These are phyloP conservation scores for Lepidocyrtoides sp. DNA, from an alignment of 2,888 invertebrate genomes.

Conservation along the genomic window DNA sequence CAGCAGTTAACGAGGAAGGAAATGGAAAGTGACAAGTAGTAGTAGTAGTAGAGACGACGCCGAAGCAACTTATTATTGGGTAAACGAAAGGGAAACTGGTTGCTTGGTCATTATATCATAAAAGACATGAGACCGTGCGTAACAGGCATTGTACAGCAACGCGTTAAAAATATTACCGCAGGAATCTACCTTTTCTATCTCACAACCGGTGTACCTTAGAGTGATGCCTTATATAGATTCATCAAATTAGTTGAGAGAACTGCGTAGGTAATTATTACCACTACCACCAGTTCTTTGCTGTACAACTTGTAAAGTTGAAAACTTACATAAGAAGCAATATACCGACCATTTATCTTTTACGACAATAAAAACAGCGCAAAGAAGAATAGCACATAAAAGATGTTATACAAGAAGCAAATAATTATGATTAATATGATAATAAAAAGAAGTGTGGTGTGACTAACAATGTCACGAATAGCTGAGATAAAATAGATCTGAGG, in stretches of 20 bases:
- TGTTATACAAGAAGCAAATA: slow-evolving; percentile 27
- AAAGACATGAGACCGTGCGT: slow-evolving; percentile 5
- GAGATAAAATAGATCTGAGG: slow-evolving; percentile 21
- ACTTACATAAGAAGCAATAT: neutral
- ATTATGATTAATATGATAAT: neutral
- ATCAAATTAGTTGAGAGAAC: neutral
- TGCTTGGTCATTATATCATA: neutral
- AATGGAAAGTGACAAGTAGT: slow-evolving; percentile 75
- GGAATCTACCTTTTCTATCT: neutral
- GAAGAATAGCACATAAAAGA: neutral
- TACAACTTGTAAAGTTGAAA: neutral
- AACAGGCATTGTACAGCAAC: neutral
- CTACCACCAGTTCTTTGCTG: neutral
- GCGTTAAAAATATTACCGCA: neutral
- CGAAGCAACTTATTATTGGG: slow-evolving; percentile 13
- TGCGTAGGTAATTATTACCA: slow-evolving; percentile 25
- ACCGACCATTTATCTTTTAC: neutral
- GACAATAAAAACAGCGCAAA: neutral
- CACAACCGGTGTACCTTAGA: neutral
- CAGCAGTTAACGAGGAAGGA: slow-evolving; percentile 66
- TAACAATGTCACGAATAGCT: slow-evolving; percentile 5
- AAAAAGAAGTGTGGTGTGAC: too few relatives aligned
- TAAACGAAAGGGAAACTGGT: slow-evolving; percentile 64
- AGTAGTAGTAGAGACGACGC: slow-evolving; percentile 22
- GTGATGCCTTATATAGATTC: slow-evolving; percentile 23